Conservation (phyloP, 2,797 vertebrate genomes). For the Chiloscyllium punctatum region DNA sequence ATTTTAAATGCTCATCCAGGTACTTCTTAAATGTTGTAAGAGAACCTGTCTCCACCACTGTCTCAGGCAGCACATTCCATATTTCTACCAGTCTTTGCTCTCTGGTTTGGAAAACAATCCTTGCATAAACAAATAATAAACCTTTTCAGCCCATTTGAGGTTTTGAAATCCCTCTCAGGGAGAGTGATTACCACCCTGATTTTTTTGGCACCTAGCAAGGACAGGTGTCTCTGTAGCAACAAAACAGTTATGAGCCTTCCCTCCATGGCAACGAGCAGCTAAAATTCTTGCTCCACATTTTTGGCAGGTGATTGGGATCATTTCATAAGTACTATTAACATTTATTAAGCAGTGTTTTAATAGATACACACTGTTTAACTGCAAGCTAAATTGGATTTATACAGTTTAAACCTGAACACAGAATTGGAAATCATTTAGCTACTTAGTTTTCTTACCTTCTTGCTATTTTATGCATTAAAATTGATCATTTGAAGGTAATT, state of each 20-base stretch:
- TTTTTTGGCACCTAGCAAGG: background rate
- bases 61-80: too few relatives aligned
- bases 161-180: background rate
- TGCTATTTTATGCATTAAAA: background rate
- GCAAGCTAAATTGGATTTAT: background rate
- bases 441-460: background rate
- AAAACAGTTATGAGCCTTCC: background rate
- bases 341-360: background rate
- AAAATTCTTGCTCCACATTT: background rate
- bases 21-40: too few relatives aligned
- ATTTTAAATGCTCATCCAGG: too few relatives aligned
- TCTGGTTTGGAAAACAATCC: background rate
- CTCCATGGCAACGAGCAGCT: background rate
- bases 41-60: too few relatives aligned
- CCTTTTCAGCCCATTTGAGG: too few relatives aligned
- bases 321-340: background rate
- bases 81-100: background rate
- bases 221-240: background rate
- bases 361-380: background rate
- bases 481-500: background rate
- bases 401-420: background rate
- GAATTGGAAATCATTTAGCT: background rate
- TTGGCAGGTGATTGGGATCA: background rate
- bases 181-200: background rate
- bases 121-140: background rate